Base-by-base conservation (phyloP, 2,113 vertebrate species). In the Leptodactylus fuscus region DNA sequence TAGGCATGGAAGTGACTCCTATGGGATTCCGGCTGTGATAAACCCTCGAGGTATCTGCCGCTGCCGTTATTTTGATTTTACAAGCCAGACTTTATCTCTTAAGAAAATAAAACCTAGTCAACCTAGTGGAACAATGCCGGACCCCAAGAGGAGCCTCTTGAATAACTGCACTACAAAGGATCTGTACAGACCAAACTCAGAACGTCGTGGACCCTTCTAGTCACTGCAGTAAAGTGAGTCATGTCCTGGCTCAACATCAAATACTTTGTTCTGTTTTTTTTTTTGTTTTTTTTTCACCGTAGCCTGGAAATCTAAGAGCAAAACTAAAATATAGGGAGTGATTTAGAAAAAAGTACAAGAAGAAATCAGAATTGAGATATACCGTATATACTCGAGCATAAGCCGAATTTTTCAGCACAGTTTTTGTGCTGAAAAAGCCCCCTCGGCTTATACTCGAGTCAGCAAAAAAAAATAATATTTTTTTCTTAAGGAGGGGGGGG, bases 141-240 rank as follows among this genome's bases (percentile, higher is more conserved):
- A 41, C n/a, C 53, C 15, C 32, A 80, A 60, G 53, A 18, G 36
- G 15, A 44, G 77, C n/a, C 22, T 7, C 20, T 58, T 29, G 60
- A 11, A 41, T 24, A 60, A n/a, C 34, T 20, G 49, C 11, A 78
- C 38, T 36, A 58, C 29, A 13, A 36, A 18, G 76, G 32, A 8
- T n/a, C 34, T 49, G 8, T 10, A 24, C 32, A 38, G 73, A 51
- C 73, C 73, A 41, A 9, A 41, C 34, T 24, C 22, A 36, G 77
- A 80, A 80, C 44, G 15, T 16, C 6, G 34, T 27, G 55, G 55
- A 24, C 38, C 24, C 53, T 79, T 58, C 32, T 60, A 60, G 60
- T 60, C 77, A 22, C 34, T 60, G 77, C 77, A 60, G 51, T 79
- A 60, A 79, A 79, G 38, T 15, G 9, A 27, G 55, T 80, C 77